These are phyloP conservation scores for Bubo scandiacus DNA, from an alignment of 2,113 vertebrate genomes.

Conservation along the genomic window DNA sequence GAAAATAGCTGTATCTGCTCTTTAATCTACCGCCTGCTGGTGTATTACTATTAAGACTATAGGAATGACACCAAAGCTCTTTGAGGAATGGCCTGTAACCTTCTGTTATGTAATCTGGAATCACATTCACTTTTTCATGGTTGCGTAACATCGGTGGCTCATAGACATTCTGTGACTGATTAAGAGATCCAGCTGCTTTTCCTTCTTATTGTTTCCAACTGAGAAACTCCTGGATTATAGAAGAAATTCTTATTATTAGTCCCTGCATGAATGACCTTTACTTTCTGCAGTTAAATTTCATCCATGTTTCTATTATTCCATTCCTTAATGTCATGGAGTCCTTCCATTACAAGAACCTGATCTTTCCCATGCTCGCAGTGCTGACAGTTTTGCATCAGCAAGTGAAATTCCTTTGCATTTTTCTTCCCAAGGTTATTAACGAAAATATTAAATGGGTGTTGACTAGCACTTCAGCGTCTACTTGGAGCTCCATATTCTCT, in stretches of 20 bases:
- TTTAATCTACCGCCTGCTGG: neutral
- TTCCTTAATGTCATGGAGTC: neutral
- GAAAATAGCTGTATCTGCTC: neutral
- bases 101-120: neutral
- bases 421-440: neutral
- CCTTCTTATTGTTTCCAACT: conserved; percentile 38
- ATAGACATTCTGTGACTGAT: neutral
- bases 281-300: conserved; percentile 32
- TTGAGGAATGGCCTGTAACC: neutral
- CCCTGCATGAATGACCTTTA: conserved; percentile 38
- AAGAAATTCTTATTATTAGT: conserved; percentile 39
- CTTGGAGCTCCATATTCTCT: neutral
- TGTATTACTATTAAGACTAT: neutral
- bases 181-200: conserved; percentile 39
- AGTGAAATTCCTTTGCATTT: neutral
- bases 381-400: neutral
- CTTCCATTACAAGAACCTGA: neutral
- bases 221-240: conserved; percentile 22
- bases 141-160: neutral
- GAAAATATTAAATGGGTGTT: neutral
- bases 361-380: neutral
- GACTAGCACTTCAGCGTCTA: neutral
- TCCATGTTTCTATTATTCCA: neutral
- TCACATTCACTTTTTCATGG: neutral
- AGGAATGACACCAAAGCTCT: neutral